Percentiles rank a stretch among this genome's conserved stretches.
phyloP scores from a whole-genome alignment of 2,113 vertebrate species.

The Aplodontia rufa region DNA sequence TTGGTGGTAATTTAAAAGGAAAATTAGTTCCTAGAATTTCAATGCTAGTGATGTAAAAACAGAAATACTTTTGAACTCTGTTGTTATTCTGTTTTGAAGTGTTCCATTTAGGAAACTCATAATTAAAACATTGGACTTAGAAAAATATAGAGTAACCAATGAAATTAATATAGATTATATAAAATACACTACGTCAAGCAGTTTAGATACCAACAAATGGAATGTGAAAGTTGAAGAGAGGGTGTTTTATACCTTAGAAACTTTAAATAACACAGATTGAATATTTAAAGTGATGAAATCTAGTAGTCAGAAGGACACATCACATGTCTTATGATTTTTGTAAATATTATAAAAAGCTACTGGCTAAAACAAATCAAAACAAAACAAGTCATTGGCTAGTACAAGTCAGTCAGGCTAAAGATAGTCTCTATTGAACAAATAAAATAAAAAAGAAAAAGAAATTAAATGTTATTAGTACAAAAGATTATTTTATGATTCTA shows the following conservation, averaged over 20 bases:
- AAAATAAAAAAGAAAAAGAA: slow-evolving; percentile 34
- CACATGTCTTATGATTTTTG: not conserved
- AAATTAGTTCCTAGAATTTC: slow-evolving; percentile 14
- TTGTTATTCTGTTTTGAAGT: slow-evolving; percentile 9
- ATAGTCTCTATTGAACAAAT: not conserved
- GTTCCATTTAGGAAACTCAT: not conserved
- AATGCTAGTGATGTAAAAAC: not conserved
- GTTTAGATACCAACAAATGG: not conserved
- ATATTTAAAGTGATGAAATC: not conserved
- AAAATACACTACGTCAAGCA: not conserved
- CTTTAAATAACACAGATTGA: not conserved
- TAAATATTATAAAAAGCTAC: not conserved
- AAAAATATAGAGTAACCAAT: not conserved
- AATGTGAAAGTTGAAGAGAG: not conserved
- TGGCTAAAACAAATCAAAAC: not conserved
- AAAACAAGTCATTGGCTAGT: not conserved
- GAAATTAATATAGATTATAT: not conserved
- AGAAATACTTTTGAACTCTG: not conserved
- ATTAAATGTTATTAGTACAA: not conserved
- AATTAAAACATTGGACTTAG: not conserved
- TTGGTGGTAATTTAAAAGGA: slow-evolving; percentile 34
- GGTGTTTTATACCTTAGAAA: not conserved
- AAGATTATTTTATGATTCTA: not conserved
- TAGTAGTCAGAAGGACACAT: not conserved
- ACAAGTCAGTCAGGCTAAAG: not conserved